Conservation (phyloP, 2,113 vertebrate species). For the Phaetusa simplex region DNA sequence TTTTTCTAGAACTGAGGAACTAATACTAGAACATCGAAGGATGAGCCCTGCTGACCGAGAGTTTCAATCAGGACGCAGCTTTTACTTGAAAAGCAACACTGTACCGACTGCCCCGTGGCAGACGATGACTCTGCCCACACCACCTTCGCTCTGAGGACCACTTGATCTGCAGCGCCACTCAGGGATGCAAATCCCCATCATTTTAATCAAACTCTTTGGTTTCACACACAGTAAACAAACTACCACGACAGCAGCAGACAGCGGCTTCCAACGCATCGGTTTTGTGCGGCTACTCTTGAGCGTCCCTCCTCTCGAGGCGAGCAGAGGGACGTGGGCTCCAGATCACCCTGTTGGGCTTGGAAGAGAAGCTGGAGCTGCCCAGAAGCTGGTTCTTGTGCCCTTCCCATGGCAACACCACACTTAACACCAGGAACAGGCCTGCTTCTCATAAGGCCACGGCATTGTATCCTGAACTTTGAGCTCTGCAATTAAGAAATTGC, state of each 20-base stretch:
- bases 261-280: neutral
- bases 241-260: neutral
- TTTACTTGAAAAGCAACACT: neutral
- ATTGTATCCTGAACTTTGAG: neutral
- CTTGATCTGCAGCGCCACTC: neutral
- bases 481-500: neutral
- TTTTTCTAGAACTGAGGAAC: neutral
- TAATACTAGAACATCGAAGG: neutral
- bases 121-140: neutral
- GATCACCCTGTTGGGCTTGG: fast-evolving
- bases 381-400: neutral
- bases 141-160: fast-evolving
- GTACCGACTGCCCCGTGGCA: neutral
- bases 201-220: neutral
- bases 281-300: neutral
- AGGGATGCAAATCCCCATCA: neutral
- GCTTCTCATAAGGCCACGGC: neutral
- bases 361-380: neutral
- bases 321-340: neutral
- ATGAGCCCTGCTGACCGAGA: neutral
- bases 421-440: neutral
- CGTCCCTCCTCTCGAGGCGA: fast-evolving
- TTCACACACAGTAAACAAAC: neutral
- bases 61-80: neutral
- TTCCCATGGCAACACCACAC: neutral